Percentiles rank a stretch among this genome's conserved stretches.
Evolutionary conservation across 1,140 invertebrate genomes (phyloP).

Genomic region (Amyelois transitella): DNA sequence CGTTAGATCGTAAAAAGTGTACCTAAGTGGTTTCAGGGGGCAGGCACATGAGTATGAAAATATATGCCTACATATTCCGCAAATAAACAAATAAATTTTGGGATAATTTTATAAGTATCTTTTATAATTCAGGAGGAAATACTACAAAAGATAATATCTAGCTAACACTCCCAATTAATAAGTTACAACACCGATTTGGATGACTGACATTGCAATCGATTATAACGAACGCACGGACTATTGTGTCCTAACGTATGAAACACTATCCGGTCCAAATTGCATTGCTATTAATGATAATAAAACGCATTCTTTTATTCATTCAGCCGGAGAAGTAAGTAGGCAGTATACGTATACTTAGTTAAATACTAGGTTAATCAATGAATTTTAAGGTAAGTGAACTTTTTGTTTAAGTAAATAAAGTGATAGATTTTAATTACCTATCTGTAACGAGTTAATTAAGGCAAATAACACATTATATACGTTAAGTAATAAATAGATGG

Average conservation of each 20-base stretch:
- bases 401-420: background rate
- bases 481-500: no score
- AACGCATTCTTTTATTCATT: slow-evolving; percentile 20
- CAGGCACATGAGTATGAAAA: no score
- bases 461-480: no score
- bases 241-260: slow-evolving; percentile 21
- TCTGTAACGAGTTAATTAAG: no score
- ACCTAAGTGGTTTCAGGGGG: no score
- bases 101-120: background rate
- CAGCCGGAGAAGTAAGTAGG: slow-evolving; percentile 10
- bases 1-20: no score
- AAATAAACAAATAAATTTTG: no score
- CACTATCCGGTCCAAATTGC: slow-evolving; percentile 22
- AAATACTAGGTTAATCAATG: background rate
- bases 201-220: slow-evolving; percentile 25
- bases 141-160: background rate
- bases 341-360: background rate
- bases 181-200: slow-evolving; percentile 31
- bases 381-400: background rate
- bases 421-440: slow-evolving; percentile 6
- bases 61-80: no score
- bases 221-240: slow-evolving; percentile 1
- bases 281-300: slow-evolving; percentile 16
- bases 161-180: background rate
- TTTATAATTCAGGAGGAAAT: background rate